phyloP scores from a whole-genome alignment of 2,797 vertebrate species.

The Urocyon cinereoargenteus region DNA sequence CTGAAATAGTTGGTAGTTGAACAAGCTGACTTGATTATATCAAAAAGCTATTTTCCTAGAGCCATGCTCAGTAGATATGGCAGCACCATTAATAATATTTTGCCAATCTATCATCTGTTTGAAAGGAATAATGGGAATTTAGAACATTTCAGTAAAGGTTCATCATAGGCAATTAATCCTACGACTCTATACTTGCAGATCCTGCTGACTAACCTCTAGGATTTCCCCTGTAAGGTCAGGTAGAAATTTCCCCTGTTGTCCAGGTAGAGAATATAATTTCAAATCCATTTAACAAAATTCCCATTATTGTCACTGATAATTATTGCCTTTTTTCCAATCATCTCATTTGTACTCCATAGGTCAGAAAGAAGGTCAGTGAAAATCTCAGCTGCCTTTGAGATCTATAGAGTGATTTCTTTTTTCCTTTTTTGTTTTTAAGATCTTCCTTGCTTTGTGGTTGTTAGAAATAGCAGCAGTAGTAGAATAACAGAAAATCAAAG shows the following conservation, averaged over 20 bases:
- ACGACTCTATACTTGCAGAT: not conserved
- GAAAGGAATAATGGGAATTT: conserved; percentile 38
- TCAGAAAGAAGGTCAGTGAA: not conserved
- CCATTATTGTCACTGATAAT: not conserved
- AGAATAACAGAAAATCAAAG: conserved; percentile 44
- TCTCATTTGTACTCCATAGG: not conserved
- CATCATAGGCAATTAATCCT: not conserved
- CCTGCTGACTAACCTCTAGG: not conserved
- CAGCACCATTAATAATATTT: not conserved
- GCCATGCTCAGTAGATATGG: not conserved
- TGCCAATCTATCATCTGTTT: not conserved
- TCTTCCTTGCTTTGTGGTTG: not conserved
- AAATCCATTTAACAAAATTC: not conserved
- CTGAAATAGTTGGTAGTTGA: not conserved
- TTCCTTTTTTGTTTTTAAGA: not conserved
- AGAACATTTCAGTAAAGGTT: conserved; percentile 4
- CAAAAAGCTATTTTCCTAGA: not conserved
- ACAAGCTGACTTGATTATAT: not conserved
- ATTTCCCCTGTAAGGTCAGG: not conserved
- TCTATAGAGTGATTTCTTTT: not conserved
- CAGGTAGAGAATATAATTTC: not conserved
- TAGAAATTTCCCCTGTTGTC: not conserved
- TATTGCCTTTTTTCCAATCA: not conserved
- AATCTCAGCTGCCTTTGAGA: not conserved
- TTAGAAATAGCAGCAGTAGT: not conserved